Percentiles rank a stretch among this genome's conserved stretches.
phyloP scores from a whole-genome alignment of 30 jellyfish, hydroid and myxozoan species.

The Rhopilema esculentum region DNA sequence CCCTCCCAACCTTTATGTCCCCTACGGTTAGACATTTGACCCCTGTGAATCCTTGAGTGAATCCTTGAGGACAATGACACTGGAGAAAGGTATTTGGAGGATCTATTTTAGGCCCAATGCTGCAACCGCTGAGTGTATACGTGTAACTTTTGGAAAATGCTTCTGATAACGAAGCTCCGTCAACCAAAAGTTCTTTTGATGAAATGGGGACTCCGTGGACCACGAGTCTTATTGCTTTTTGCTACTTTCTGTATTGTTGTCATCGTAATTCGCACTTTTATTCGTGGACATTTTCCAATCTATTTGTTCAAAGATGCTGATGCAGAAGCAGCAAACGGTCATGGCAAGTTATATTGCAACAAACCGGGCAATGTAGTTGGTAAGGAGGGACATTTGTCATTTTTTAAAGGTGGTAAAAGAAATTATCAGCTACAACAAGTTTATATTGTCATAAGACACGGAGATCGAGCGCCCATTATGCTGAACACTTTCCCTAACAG shows the following conservation, averaged over 20 bases:
- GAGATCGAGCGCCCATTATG: slow-evolving; percentile 96
- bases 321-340: slow-evolving; percentile 2
- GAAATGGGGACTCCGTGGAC: slow-evolving; percentile 74
- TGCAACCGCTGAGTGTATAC: not conserved
- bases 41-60: too few relatives aligned
- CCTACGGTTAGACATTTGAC: too few relatives aligned
- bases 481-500: slow-evolving; percentile 80
- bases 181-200: slow-evolving; percentile 60
- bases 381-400: slow-evolving; percentile 47
- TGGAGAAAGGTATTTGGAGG: not conserved
- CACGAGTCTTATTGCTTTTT: slow-evolving; percentile 34
- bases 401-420: not conserved
- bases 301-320: not conserved
- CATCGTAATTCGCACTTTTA: not conserved
- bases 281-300: not conserved
- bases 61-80: not conserved
- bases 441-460: slow-evolving; percentile 88
- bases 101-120: not conserved
- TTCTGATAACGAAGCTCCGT: not conserved
- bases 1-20: too few relatives aligned
- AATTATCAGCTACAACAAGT: slow-evolving; percentile 73
- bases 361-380: slow-evolving; percentile 84
- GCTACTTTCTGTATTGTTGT: slow-evolving; percentile 1
- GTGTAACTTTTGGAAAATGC: not conserved
- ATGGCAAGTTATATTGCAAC: slow-evolving; percentile 65